Conservation (phyloP, 2,113 vertebrate species). For the Alligator sinensis region DNA sequence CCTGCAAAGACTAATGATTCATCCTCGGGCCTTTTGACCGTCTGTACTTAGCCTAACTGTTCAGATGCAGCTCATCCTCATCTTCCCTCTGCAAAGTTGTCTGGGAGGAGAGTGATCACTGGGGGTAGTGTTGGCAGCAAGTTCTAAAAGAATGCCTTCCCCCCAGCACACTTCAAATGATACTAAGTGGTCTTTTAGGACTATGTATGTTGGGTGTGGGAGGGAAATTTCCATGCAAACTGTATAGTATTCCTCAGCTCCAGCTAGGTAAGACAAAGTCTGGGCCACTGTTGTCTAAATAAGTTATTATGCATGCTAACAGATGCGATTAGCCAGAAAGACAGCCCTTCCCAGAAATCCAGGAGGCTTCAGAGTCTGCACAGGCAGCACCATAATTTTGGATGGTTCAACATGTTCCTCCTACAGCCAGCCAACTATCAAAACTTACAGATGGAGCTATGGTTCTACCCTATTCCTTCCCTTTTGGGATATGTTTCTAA, state of each 20-base stretch:
- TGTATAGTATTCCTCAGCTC: accelerated
- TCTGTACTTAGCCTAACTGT: too few species aligned
- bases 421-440: neutral
- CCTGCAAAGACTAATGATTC: too few species aligned
- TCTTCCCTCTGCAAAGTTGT: neutral
- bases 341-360: neutral
- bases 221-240: neutral
- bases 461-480: neutral
- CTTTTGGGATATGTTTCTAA: neutral
- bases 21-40: too few species aligned
- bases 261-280: neutral
- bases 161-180: too few species aligned
- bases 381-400: neutral
- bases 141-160: neutral
- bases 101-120: neutral
- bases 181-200: too few species aligned
- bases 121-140: neutral
- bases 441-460: neutral
- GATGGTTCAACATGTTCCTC: neutral
- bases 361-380: neutral
- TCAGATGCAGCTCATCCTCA: neutral
- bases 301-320: neutral
- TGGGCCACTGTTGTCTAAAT: neutral
- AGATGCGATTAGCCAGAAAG: neutral
- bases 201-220: too few species aligned